phyloP scores from a whole-genome alignment of 2,797 vertebrate species.

The Okamejei kenojei region DNA sequence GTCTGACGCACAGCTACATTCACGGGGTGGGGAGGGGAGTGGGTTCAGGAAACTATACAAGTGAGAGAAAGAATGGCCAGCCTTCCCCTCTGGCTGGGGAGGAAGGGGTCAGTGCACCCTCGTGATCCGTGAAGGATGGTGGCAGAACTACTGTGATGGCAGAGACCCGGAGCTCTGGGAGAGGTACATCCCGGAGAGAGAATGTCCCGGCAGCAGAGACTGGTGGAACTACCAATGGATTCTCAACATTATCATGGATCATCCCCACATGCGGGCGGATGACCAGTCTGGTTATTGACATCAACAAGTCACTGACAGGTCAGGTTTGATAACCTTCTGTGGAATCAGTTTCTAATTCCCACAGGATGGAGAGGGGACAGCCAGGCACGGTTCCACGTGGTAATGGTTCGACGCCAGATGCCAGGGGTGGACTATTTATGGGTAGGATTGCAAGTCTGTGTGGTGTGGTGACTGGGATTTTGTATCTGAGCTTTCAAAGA shows the following conservation, averaged over 20 bases:
- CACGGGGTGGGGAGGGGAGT: slow-evolving; percentile 44
- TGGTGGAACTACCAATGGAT: not conserved
- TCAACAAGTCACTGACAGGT: not conserved
- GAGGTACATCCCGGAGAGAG: not conserved
- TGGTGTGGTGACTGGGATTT: too few species aligned
- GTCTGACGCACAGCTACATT: slow-evolving; percentile 44
- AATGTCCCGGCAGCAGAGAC: too few species aligned
- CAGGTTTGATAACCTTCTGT: not conserved
- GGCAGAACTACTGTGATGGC: not conserved
- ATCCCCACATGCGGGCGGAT: not conserved
- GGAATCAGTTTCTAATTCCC: not conserved
- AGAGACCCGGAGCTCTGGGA: not conserved
- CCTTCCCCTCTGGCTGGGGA: slow-evolving; percentile 42
- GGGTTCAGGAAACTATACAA: not conserved
- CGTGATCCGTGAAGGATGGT: slow-evolving; percentile 41
- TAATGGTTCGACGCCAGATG: not conserved
- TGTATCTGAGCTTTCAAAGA: not conserved
- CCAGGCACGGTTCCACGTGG: too few species aligned
- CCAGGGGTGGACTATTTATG: too few species aligned
- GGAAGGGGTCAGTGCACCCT: slow-evolving; percentile 62
- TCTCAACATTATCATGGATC: not conserved
- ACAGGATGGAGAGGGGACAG: not conserved
- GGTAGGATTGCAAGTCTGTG: not conserved
- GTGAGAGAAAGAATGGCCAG: slow-evolving; percentile 30
- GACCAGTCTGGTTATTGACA: too few species aligned